Percentiles rank a stretch among this genome's conserved stretches.
Conservation (phyloP, 2,888 invertebrate species). For the Heliconius ethilla region DNA sequence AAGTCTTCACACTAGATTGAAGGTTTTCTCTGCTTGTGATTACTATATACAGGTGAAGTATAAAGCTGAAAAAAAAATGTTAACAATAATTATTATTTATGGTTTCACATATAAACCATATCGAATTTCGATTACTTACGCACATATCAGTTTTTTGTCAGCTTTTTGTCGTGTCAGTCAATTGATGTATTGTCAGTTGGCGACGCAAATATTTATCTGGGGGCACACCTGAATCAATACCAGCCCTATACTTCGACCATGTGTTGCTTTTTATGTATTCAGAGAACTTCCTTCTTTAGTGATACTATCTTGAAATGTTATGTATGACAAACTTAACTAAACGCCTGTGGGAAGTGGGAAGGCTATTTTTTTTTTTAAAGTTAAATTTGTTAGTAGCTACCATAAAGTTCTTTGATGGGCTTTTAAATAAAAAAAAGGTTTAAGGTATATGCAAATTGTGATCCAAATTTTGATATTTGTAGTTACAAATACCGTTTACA, state of each 20-base stretch:
- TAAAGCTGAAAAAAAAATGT: too few species aligned
- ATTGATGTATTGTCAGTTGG: constrained; percentile 16
- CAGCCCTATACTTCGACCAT: constrained; percentile 14
- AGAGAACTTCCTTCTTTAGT: not conserved
- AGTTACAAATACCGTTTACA: too few species aligned
- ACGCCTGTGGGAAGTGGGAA: not conserved
- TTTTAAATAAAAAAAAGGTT: too few species aligned
- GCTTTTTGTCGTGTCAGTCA: constrained; percentile 14
- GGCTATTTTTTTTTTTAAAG: too few species aligned
- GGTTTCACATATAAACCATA: constrained; percentile 3
- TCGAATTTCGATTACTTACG: constrained; percentile 25
- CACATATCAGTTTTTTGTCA: not conserved
- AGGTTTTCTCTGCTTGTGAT: too few species aligned
- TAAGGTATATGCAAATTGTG: too few species aligned
- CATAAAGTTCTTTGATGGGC: too few species aligned
- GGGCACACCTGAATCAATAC: constrained; percentile 43
- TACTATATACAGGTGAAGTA: too few species aligned
- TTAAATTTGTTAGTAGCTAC: too few species aligned
- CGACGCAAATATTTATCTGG: constrained; percentile 36
- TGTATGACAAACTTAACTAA: not conserved
- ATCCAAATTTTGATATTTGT: too few species aligned
- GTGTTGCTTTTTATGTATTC: constrained; percentile 6
- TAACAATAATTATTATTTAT: not conserved
- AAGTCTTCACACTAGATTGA: too few species aligned
- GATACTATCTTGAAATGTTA: not conserved